Evolutionary conservation across 1,140 invertebrate genomes (phyloP), one percentile per base, ranked within the genome.

Genomic region (Himalopsyche phryganea): DNA sequence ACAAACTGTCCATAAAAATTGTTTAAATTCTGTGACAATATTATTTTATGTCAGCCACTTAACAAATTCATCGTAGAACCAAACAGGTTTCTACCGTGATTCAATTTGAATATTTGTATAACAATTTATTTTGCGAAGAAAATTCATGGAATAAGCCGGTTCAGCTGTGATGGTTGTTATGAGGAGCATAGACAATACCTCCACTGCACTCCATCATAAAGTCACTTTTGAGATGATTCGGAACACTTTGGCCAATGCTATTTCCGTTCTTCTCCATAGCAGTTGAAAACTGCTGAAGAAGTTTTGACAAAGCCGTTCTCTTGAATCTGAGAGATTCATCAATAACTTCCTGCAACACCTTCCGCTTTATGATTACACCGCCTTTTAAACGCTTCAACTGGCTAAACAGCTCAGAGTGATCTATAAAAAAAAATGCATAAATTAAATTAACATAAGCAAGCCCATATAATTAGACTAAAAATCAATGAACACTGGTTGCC

Each of bases 251-350:
- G 5, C 28, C 52, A 18, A 33, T 9, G 68, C 73, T 75, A 60
- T 68, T 78, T 41, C 76, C 76, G 58, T 78, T 78, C 61, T 70
- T 77, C 61, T 78, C 76, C 56, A 78, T 67, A 20, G 70, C 70
- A n/a, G 63, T 65, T 44, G 74, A 56, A 52, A 79, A 80, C 58
- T 80, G 74, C 67, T 80, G 77, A 19, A 83, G 69, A 14, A 82
- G 69, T 60, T 81, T 76, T 35, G 84, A 82, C 7, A 89, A 74
- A 17, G 74, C 75, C 69, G 82, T 82, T 61, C 86, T 74, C 71
- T 90, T 90, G 70, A 89, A 89, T 53, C 88, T 74, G 48, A 82
- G 67, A 11, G 86, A 86, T 74, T 90, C 87, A 52, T 81, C 77
- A 63, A 87, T 86, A 23, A 89, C 78, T 48, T 85, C 83, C 61